Base-by-base conservation (phyloP, 2,888 invertebrate genomes). In the Caenorhabditis sinica region DNA sequence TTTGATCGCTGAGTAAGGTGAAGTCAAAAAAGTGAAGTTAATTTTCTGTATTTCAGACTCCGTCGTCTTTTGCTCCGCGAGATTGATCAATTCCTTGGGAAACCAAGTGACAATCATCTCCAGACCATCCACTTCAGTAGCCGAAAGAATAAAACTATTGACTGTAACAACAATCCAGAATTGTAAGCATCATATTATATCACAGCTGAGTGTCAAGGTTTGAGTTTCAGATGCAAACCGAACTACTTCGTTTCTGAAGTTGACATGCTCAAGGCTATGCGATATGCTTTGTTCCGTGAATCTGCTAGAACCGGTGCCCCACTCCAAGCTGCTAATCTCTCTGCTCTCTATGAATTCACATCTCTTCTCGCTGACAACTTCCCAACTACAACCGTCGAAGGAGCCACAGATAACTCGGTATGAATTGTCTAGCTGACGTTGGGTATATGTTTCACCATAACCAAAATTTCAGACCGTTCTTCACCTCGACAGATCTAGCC, bases 221-320 rank as follows among this genome's bases (percentile, higher is more conserved):
- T n/a, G n/a, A n/a, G n/a, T 83, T 88, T 79, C 76, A 91, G 91
- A 61, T 91, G 91, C 73, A 85, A 86, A 53, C 77, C 84, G 45
- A 85, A 79, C 28, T 92, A 88, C 85, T 92, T 77, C 69, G 91
- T 92, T 9, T 91, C 91, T 2, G 92, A 92, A 79, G 86, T 89
- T 23, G 92, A 92, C 74, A 91, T 92, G 90, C 87, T 92, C 69
- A 91, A 91, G 77, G 90, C 92, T 17, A 90, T 92, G 83, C 81
- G 90, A 51, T 88, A 88, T 69, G 88, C 89, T 11, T 74, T 89
- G 0, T 87, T 82, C 79, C 72, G 87, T 15, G 89, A 89, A 66
- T 84, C 87, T 5, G 87, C 88, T 9, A 83, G 89, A 75, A 87
- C 86, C 23, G 92, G 90, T 6, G 86, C 82, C 13, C 88, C 87